These are phyloP conservation scores for Ochropleura leucogaster DNA, from an alignment of 2,888 invertebrate genomes.

Conservation along the genomic window DNA sequence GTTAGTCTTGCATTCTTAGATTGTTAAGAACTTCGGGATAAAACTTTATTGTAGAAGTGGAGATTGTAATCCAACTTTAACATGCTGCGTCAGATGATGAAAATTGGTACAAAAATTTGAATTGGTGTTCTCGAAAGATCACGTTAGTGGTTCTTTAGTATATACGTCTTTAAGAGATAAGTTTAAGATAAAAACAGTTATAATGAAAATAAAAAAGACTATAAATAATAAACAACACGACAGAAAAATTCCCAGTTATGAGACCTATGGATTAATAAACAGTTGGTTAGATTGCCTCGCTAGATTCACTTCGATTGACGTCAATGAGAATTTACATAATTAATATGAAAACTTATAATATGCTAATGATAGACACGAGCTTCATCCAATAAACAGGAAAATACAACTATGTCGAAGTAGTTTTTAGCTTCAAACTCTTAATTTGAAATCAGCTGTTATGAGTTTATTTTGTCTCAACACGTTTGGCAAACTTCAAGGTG, in stretches of 20 bases:
- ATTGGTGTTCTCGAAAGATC: neutral
- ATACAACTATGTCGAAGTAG: neutral
- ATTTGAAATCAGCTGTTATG: constrained; percentile 22
- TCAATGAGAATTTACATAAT: constrained; percentile 39
- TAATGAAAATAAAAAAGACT: neutral
- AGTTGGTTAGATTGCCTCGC: constrained; percentile 5
- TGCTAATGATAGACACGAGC: constrained; percentile 12
- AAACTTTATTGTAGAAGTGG: neutral
- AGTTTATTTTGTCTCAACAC: constrained; percentile 28
- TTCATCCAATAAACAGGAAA: constrained; percentile 20
- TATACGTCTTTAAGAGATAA: neutral
- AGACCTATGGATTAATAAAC: neutral
- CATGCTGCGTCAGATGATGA: neutral
- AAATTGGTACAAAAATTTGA: neutral
- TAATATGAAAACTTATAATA: constrained; percentile 20
- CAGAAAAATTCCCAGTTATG: neutral
- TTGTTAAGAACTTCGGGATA: neutral
- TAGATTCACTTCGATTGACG: constrained; percentile 23
- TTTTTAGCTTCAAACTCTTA: neutral
- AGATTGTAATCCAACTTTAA: neutral
- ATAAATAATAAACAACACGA: neutral
- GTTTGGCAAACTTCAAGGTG: constrained; percentile 38
- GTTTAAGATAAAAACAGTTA: neutral
- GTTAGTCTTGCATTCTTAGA: neutral
- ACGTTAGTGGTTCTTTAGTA: neutral